Percentiles rank a stretch among this genome's conserved stretches.
These are phyloP conservation scores for Cryptoblepharus egeriae DNA, from an alignment of 2,797 vertebrate genomes.

Conservation along the genomic window DNA sequence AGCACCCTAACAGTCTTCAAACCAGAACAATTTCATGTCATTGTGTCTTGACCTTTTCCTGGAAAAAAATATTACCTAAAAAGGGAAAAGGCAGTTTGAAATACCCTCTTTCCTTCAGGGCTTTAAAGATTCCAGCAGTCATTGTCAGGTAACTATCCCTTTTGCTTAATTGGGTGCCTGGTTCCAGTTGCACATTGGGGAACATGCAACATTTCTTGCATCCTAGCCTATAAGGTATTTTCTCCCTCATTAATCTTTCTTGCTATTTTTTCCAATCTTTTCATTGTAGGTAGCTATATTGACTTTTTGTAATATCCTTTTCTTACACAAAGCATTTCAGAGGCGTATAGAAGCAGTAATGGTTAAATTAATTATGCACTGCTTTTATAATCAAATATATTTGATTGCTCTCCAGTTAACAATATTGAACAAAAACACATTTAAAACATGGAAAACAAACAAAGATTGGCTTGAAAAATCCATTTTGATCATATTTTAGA, in stretches of 20 bases:
- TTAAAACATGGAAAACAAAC: conserved; percentile 36
- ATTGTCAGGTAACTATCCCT: conserved; percentile 45
- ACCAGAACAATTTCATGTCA: conserved; percentile 69
- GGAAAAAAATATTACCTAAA: conserved; percentile 58
- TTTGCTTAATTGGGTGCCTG: conserved; percentile 50
- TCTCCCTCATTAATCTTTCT: conserved; percentile 31
- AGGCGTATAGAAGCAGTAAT: conserved; percentile 23
- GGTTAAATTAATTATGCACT: conserved; percentile 25
- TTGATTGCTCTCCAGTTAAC: conserved; percentile 38
- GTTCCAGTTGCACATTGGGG: conserved; percentile 44
- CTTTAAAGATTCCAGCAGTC: conserved; percentile 51
- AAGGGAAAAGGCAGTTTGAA: conserved; percentile 27
- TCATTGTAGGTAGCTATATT: not conserved
- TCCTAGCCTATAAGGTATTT: conserved; percentile 30
- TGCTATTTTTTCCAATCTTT: conserved; percentile 29
- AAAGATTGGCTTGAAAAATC: conserved; percentile 25
- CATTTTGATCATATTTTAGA: conserved; percentile 33
- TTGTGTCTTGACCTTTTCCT: conserved; percentile 56
- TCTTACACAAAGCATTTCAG: conserved; percentile 27
- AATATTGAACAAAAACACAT: not conserved
- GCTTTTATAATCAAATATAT: conserved; percentile 15
- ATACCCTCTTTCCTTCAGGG: conserved; percentile 39
- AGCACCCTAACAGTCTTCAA: conserved; percentile 57
- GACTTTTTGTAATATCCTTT: not conserved
- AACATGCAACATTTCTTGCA: not conserved